Evolutionary conservation across 2,113 vertebrate species (phyloP).

Genomic region (Lutjanus erythropterus): DNA sequence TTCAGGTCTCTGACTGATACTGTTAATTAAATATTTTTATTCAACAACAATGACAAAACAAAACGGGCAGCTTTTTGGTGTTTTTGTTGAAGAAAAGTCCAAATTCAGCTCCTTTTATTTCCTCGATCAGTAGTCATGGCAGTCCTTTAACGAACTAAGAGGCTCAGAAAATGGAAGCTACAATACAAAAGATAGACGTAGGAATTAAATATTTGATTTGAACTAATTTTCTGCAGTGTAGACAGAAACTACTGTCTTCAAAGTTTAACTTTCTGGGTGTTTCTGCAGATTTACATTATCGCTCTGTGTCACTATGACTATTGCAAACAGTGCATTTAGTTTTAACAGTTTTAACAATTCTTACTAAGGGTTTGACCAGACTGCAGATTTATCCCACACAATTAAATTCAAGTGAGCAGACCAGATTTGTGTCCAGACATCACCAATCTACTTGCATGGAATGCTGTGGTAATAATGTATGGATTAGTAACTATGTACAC

Average conservation of each 20-base stretch:
- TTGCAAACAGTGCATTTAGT: neutral
- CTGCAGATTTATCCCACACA: too few relatives aligned
- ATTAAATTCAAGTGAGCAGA: too few relatives aligned
- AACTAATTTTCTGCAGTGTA: neutral
- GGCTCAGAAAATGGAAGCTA: neutral
- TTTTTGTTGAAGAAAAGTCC: neutral
- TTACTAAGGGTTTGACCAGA: too few relatives aligned
- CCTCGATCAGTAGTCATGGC: slow-evolving; percentile 2
- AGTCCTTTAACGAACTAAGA: neutral
- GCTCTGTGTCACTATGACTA: neutral
- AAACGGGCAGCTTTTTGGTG: neutral
- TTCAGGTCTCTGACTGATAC: neutral
- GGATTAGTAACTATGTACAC: too few relatives aligned
- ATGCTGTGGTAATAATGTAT: too few relatives aligned
- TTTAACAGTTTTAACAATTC: too few relatives aligned
- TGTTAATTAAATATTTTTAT: slow-evolving; percentile 6
- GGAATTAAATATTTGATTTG: slow-evolving; percentile 3
- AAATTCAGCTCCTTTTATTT: neutral
- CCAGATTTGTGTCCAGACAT: too few relatives aligned
- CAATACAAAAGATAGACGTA: slow-evolving; percentile 2
- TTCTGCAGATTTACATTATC: too few relatives aligned
- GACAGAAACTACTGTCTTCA: slow-evolving; percentile 7
- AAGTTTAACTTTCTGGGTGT: slow-evolving; percentile 6
- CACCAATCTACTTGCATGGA: too few relatives aligned
- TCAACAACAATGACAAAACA: neutral